A percentile compares a stretch with the other conserved stretches of the same genome.
Evolutionary conservation across 1,140 invertebrate genomes (phyloP).

Genomic region (Zaprionus inermis): DNA sequence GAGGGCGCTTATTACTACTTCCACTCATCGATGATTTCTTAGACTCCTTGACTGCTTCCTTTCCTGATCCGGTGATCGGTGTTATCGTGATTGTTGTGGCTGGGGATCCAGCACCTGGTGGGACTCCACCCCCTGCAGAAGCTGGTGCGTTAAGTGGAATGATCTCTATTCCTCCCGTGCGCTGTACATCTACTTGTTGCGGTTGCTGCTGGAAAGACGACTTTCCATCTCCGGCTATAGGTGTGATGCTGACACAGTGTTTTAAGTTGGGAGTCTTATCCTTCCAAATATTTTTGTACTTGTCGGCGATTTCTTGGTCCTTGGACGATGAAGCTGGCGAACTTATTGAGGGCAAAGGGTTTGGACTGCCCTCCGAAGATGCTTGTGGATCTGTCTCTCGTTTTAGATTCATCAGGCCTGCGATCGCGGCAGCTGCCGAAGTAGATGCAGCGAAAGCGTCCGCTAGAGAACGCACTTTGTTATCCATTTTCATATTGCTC

Average conservation of each 20-base stretch:
- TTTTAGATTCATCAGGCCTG: slow-evolving; percentile 64
- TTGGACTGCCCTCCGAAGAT: slow-evolving; percentile 7
- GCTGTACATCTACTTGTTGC: slow-evolving; percentile 67
- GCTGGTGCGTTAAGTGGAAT: slow-evolving; percentile 85
- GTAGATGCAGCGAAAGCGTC: slow-evolving; percentile 69
- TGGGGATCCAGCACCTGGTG: slow-evolving; percentile 38
- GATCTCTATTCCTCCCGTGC: slow-evolving; percentile 84
- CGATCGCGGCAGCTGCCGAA: slow-evolving; percentile 67
- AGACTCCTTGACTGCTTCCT: slow-evolving; percentile 50
- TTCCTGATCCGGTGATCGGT: slow-evolving; percentile 86
- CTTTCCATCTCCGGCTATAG: slow-evolving; percentile 66
- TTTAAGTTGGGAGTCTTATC: slow-evolving; percentile 76
- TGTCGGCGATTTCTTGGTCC: slow-evolving; percentile 76
- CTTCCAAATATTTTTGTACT: slow-evolving; percentile 83
- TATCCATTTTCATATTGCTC: slow-evolving; percentile 60
- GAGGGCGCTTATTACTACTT: slow-evolving; percentile 51
- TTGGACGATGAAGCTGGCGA: slow-evolving; percentile 22
- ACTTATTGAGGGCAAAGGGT: neutral
- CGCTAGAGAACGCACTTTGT: slow-evolving; percentile 60
- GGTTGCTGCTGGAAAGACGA: slow-evolving; percentile 14
- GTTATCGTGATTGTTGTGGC: slow-evolving; percentile 90
- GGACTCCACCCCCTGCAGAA: slow-evolving; percentile 13
- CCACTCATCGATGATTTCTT: slow-evolving; percentile 22
- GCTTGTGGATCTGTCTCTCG: slow-evolving; percentile 68
- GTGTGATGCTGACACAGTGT: slow-evolving; percentile 76